A percentile compares a stretch with the other conserved stretches of the same genome.
These are phyloP conservation scores for Drosophila setosimentum DNA, from an alignment of 2,888 invertebrate genomes.

Conservation along the genomic window DNA sequence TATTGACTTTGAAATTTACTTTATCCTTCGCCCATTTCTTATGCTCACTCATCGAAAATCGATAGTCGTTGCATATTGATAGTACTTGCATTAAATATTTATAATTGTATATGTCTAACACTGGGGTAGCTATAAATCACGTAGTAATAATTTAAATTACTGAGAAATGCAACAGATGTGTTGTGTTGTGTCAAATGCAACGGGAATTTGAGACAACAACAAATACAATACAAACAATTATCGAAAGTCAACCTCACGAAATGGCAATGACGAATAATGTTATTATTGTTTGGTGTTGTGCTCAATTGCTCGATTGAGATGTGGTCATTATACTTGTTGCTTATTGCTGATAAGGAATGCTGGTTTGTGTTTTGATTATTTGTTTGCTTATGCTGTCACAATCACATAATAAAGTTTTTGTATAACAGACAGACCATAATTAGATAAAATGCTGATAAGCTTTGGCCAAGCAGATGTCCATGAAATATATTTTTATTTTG, in stretches of 20 bases:
- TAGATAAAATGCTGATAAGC: conserved; percentile 35
- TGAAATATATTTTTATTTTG: neutral
- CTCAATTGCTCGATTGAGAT: conserved; percentile 21
- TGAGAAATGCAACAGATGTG: conserved; percentile 54
- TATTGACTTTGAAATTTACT: conserved; percentile 1
- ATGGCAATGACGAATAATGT: neutral
- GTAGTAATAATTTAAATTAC: conserved; percentile 42
- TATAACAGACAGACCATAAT: neutral
- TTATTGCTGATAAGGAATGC: conserved; percentile 56
- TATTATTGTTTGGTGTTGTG: neutral
- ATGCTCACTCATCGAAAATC: neutral
- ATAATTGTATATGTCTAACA: neutral
- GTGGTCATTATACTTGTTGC: conserved; percentile 42
- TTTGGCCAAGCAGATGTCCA: neutral
- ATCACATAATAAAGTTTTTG: neutral
- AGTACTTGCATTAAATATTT: conserved; percentile 1
- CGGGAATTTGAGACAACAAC: conserved; percentile 14
- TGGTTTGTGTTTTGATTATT: conserved; percentile 16
- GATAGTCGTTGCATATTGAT: conserved; percentile 12
- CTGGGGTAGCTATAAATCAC: conserved; percentile 34
- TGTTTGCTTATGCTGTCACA: conserved; percentile 21
- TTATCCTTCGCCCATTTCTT: neutral
- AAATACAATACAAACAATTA: neutral
- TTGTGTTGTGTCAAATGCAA: conserved; percentile 9
- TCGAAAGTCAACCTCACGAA: conserved; percentile 24